Evolutionary conservation across 2,113 vertebrate genomes (phyloP).

Genomic region (Pipa parva): DNA sequence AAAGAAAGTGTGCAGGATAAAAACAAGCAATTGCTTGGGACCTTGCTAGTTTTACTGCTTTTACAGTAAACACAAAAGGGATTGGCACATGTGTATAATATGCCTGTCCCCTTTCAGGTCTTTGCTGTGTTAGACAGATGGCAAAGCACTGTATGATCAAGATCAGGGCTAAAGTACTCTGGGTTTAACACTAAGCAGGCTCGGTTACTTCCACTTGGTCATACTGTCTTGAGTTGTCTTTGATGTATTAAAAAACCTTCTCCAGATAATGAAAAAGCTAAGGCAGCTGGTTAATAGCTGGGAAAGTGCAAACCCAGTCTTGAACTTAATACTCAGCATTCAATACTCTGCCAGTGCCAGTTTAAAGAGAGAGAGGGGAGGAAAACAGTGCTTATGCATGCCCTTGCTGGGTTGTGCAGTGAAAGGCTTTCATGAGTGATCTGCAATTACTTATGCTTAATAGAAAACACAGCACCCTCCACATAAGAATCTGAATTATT

Average conservation of each 20-base stretch:
- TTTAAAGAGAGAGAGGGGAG: slow-evolving; percentile 48
- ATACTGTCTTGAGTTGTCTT: slow-evolving; percentile 68
- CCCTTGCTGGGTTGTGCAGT: slow-evolving; percentile 55
- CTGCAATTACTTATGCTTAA: background rate
- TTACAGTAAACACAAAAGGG: slow-evolving; percentile 59
- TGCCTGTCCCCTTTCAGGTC: slow-evolving; percentile 19
- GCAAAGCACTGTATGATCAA: slow-evolving; percentile 46
- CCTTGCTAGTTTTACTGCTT: slow-evolving; percentile 57
- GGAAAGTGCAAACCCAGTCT: slow-evolving; percentile 71
- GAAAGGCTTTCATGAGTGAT: slow-evolving; percentile 47
- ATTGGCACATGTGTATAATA: slow-evolving; percentile 41
- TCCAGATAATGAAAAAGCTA: slow-evolving; percentile 73
- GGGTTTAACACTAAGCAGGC: slow-evolving; percentile 54
- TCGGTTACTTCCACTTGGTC: slow-evolving; percentile 69
- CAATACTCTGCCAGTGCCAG: slow-evolving; percentile 60
- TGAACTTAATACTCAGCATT: slow-evolving; percentile 66
- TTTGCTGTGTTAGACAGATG: slow-evolving; percentile 67
- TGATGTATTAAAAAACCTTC: slow-evolving; percentile 60
- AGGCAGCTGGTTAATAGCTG: slow-evolving; percentile 79
- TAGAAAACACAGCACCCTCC: too few species aligned
- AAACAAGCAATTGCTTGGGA: slow-evolving; percentile 52
- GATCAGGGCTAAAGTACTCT: slow-evolving; percentile 47
- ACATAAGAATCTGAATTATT: too few species aligned
- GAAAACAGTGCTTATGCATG: slow-evolving; percentile 46
- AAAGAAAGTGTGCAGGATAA: slow-evolving; percentile 57